Evolutionary conservation across 2,888 invertebrate species (phyloP).

Genomic region (Mylabris sibirica): DNA sequence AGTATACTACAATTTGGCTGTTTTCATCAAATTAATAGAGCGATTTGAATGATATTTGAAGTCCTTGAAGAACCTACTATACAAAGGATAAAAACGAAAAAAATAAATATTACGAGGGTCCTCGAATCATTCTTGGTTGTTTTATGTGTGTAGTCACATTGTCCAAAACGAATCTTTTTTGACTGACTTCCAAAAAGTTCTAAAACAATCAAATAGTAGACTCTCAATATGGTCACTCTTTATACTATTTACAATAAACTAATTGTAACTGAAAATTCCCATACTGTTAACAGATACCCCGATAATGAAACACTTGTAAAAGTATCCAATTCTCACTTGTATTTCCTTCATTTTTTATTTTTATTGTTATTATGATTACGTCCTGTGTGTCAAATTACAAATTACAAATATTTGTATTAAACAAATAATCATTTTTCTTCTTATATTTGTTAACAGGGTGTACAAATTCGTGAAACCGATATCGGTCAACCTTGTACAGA

Average conservation of each 20-base stretch:
- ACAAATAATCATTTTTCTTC: not conserved
- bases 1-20: no score
- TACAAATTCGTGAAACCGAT: constrained; percentile 85
- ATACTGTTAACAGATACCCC: constrained; percentile 14
- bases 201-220: no score
- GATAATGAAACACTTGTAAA: constrained; percentile 2
- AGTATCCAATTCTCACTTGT: not conserved
- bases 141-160: no score
- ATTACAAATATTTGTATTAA: constrained; percentile 7
- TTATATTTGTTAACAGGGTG: constrained; percentile 71
- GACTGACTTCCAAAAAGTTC: no score
- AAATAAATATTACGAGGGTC: no score
- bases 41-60: no score
- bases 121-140: no score
- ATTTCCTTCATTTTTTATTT: not conserved
- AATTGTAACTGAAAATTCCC: not conserved
- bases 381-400: not conserved
- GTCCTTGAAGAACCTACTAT: no score
- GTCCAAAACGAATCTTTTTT: no score
- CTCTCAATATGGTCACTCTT: no score
- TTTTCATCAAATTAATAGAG: no score
- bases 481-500: constrained; percentile 86
- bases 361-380: not conserved
- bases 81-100: no score
- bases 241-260: not conserved